Evolutionary conservation across 2,888 invertebrate species (phyloP).

Genomic region (Leptarthrus brevirostris): DNA sequence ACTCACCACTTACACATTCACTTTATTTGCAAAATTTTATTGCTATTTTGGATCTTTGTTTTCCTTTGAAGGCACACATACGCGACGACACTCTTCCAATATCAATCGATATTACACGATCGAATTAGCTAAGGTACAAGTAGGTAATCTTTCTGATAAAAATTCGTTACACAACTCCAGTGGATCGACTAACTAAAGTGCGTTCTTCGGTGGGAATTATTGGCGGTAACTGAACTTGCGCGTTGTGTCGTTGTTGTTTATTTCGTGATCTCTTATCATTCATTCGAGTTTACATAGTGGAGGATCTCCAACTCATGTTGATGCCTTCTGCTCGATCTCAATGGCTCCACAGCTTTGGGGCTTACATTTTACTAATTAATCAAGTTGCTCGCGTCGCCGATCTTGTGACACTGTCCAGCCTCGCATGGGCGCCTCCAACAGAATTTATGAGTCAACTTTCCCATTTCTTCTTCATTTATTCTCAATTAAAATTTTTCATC

Average conservation of each 20-base stretch:
- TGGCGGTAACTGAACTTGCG: not conserved
- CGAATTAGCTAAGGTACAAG: too few species aligned
- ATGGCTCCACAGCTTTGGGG: not conserved
- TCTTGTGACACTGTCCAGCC: constrained; percentile 19
- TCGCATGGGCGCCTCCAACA: not conserved
- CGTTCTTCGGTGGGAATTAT: not conserved
- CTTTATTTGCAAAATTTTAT: too few species aligned
- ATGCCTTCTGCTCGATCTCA: not conserved
- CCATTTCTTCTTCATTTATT: constrained; percentile 33
- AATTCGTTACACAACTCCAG: too few species aligned
- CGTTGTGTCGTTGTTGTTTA: not conserved
- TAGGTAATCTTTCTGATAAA: too few species aligned
- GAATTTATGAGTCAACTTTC: constrained; percentile 33
- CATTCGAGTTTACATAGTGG: not conserved
- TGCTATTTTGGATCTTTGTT: too few species aligned
- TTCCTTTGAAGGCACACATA: too few species aligned
- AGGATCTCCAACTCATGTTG: not conserved
- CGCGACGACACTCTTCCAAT: too few species aligned
- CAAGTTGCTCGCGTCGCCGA: constrained; percentile 7
- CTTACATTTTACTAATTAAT: constrained; percentile 25
- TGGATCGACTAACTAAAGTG: too few species aligned
- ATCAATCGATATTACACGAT: too few species aligned
- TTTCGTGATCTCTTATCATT: not conserved
- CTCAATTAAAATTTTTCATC: constrained; percentile 36
- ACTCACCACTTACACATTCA: too few species aligned